phyloP scores from a whole-genome alignment of 2,113 vertebrate genomes.

The Campylomormyrus tamandua region DNA sequence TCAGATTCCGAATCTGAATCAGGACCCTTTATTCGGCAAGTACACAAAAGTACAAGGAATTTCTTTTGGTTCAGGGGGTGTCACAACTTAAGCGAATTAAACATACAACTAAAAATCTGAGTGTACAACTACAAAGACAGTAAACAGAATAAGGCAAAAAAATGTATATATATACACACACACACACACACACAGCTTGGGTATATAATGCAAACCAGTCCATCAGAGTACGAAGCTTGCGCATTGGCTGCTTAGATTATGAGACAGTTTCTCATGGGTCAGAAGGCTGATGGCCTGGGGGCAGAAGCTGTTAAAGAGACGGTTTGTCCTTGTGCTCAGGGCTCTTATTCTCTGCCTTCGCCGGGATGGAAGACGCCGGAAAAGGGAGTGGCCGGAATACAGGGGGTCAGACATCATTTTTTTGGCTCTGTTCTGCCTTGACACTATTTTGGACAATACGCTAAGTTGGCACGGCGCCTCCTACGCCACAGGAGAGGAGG shows the following conservation, averaged over 20 bases:
- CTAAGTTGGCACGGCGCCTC: slow-evolving; percentile 49
- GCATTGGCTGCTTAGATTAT: neutral
- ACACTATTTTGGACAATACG: slow-evolving; percentile 53
- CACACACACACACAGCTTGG: too few species aligned
- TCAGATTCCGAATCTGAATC: neutral
- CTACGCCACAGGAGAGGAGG: slow-evolving; percentile 17
- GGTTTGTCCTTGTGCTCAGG: neutral
- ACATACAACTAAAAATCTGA: neutral
- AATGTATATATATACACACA: too few species aligned
- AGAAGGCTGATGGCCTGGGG: neutral
- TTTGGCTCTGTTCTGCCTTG: slow-evolving; percentile 27
- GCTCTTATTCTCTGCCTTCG: neutral
- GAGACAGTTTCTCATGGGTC: neutral
- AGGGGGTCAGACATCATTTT: neutral
- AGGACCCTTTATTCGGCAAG: neutral
- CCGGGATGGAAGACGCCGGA: neutral
- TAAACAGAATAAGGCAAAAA: too few species aligned
- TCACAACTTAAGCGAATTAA: neutral
- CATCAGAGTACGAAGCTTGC: neutral
- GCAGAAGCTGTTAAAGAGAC: neutral
- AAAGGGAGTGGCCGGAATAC: neutral
- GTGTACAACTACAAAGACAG: neutral
- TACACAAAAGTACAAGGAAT: neutral
- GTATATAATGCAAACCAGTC: neutral
- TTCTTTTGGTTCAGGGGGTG: neutral